phyloP scores from a whole-genome alignment of 2,797 vertebrate genomes.

The Crypturellus tataupa region DNA sequence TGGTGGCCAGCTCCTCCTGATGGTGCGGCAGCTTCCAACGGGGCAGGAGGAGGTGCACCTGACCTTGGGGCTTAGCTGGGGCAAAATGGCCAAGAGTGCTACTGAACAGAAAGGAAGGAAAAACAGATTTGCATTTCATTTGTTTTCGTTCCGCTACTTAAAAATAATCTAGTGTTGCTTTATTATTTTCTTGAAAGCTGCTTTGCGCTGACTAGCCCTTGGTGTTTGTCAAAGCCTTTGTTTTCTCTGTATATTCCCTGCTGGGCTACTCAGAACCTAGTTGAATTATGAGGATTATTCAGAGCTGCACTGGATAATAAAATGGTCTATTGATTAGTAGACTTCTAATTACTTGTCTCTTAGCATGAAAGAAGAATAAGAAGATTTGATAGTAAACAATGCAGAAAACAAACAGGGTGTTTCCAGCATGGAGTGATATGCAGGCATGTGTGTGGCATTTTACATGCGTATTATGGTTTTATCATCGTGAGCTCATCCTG shows the following conservation, averaged over 20 bases:
- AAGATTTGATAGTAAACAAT: conserved; percentile 64
- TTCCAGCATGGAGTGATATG: not conserved
- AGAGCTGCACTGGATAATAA: conserved; percentile 60
- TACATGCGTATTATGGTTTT: conserved; percentile 6
- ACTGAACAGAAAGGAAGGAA: not conserved
- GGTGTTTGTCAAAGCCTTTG: conserved; percentile 49
- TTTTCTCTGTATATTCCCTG: conserved; percentile 34
- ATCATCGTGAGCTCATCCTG: conserved; percentile 17
- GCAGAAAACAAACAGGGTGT: conserved; percentile 61
- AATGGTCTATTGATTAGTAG: conserved; percentile 69
- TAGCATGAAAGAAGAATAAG: conserved; percentile 61
- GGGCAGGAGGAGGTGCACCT: not conserved
- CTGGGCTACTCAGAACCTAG: conserved; percentile 41
- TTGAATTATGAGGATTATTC: conserved; percentile 69
- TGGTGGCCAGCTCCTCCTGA: not conserved
- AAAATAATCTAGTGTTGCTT: conserved; percentile 40
- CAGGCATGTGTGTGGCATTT: conserved; percentile 5
- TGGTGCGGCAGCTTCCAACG: not conserved
- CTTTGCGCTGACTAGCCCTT: conserved; percentile 36
- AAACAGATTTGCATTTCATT: not conserved
- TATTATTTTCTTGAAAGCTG: conserved; percentile 38
- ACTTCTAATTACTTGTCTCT: conserved; percentile 67
- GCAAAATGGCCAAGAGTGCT: not conserved
- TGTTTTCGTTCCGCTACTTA: conserved; percentile 27
- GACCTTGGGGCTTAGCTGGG: not conserved